A percentile compares a stretch with the other conserved stretches of the same genome.
These are phyloP conservation scores for Chesias legatella DNA, from an alignment of 2,888 invertebrate species.

Conservation along the genomic window DNA sequence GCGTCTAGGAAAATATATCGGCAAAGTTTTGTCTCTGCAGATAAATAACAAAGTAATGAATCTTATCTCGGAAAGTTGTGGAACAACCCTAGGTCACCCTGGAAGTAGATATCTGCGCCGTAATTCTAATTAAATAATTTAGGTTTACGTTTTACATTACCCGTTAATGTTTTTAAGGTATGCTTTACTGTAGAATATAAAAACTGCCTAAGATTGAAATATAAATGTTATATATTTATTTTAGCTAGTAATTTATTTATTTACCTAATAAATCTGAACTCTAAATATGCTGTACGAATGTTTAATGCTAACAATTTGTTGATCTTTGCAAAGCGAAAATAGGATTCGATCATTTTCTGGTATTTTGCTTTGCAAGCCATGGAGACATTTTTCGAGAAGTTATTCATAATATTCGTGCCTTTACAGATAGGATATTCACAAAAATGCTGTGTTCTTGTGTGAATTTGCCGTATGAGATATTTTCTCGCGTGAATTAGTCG, in stretches of 20 bases:
- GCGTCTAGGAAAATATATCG: slow-evolving; percentile 22
- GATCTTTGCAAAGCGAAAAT: slow-evolving; percentile 48
- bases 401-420: slow-evolving; percentile 37
- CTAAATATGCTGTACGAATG: no score
- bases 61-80: slow-evolving; percentile 27
- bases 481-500: slow-evolving; percentile 67
- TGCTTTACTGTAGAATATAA: no score
- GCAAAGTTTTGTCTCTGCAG: slow-evolving; percentile 23
- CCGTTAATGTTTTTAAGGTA: slow-evolving; percentile 1
- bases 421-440: slow-evolving; percentile 30
- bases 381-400: slow-evolving; percentile 39
- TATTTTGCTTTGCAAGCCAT: slow-evolving; percentile 31
- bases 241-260: no score
- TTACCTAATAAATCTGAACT: no score
- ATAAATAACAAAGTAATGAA: slow-evolving; percentile 31
- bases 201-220: slow-evolving; percentile 10
- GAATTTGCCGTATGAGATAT: slow-evolving; percentile 36
- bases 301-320: slow-evolving; percentile 51
- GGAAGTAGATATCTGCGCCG: slow-evolving; percentile 36
- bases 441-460: slow-evolving; percentile 50
- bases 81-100: slow-evolving; percentile 33
- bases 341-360: no score
- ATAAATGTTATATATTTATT: no score
- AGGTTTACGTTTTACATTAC: slow-evolving; percentile 39
- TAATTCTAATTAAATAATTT: slow-evolving; percentile 52